A percentile compares a stretch with the other conserved stretches of the same genome.
Evolutionary conservation across 1,140 invertebrate genomes (phyloP).

Genomic region (Aphaenogaster rudis): DNA sequence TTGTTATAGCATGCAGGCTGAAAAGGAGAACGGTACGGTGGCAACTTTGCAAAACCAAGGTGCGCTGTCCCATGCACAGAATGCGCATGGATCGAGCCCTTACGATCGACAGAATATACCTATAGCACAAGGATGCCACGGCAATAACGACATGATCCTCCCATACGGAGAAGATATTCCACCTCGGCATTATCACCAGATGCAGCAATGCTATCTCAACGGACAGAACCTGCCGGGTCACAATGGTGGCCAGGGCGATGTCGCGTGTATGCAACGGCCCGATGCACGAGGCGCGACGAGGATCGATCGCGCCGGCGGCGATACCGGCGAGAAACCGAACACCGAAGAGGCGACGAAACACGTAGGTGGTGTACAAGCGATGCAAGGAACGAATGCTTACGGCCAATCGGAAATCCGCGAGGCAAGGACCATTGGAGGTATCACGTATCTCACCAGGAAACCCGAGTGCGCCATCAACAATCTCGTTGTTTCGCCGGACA

Average conservation of each 20-base stretch:
- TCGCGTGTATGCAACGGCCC: neutral
- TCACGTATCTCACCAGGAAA: constrained; percentile 76
- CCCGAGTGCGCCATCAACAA: constrained; percentile 62
- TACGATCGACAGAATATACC: constrained; percentile 12
- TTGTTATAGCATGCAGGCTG: constrained; percentile 58
- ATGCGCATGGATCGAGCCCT: neutral
- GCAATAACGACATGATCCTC: neutral
- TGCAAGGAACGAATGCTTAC: neutral
- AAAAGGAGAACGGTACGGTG: constrained; percentile 61
- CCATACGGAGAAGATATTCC: constrained; percentile 5
- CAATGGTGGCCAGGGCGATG: constrained; percentile 61
- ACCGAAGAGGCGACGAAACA: neutral
- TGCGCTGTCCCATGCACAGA: neutral
- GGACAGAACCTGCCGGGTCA: neutral
- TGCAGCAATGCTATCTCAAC: constrained; percentile 64
- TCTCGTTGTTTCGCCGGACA: constrained; percentile 23
- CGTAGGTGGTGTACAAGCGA: neutral
- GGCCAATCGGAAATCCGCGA: constrained; percentile 67
- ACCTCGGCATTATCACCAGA: constrained; percentile 59
- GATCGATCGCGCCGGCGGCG: constrained; percentile 60
- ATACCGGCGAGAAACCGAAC: constrained; percentile 35
- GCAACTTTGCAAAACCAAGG: neutral
- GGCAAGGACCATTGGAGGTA: constrained; percentile 72
- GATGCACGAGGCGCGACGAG: constrained; percentile 1
- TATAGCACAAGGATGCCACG: neutral